These are phyloP conservation scores for Coleophora flavipennella DNA, from an alignment of 2,888 invertebrate genomes.

Conservation along the genomic window DNA sequence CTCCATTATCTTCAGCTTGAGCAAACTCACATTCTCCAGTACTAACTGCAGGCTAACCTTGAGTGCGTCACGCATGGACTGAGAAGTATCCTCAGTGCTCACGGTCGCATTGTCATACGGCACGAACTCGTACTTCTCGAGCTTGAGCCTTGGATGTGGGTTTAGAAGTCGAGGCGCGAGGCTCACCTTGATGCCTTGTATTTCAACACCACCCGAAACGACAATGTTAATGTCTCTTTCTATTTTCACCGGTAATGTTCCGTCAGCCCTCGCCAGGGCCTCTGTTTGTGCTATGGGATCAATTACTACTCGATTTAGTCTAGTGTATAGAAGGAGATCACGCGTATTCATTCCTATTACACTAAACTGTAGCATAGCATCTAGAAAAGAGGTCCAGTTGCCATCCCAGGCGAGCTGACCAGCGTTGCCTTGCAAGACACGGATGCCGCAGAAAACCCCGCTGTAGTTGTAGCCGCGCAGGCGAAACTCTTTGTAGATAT, in stretches of 20 bases:
- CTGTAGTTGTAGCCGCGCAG: constrained; percentile 90
- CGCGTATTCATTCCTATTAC: constrained; percentile 84
- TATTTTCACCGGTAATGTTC: constrained; percentile 75
- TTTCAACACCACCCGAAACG: constrained; percentile 87
- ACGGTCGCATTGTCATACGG: constrained; percentile 75
- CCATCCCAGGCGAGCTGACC: constrained; percentile 89
- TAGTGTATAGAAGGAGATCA: constrained; percentile 89
- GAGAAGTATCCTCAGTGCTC: constrained; percentile 73
- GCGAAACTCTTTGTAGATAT: constrained; percentile 88
- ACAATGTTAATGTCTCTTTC: constrained; percentile 81
- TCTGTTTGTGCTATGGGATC: constrained; percentile 81
- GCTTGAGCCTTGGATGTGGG: constrained; percentile 82
- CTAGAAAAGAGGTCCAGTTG: constrained; percentile 96
- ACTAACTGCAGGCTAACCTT: constrained; percentile 80
- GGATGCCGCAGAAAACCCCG: constrained; percentile 87
- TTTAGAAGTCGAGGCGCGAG: constrained; percentile 88
- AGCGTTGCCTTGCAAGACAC: constrained; percentile 74
- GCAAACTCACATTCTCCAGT: constrained; percentile 81
- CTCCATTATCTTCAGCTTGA: constrained; percentile 83
- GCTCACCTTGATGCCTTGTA: constrained; percentile 91
- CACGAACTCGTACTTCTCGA: constrained; percentile 88
- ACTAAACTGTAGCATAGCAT: constrained; percentile 95
- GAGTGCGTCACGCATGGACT: constrained; percentile 76
- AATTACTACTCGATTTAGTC: constrained; percentile 85
- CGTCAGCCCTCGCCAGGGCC: constrained; percentile 27